Base-by-base conservation (phyloP, 2,797 vertebrate species). In the Enteromius paludinosus region DNA sequence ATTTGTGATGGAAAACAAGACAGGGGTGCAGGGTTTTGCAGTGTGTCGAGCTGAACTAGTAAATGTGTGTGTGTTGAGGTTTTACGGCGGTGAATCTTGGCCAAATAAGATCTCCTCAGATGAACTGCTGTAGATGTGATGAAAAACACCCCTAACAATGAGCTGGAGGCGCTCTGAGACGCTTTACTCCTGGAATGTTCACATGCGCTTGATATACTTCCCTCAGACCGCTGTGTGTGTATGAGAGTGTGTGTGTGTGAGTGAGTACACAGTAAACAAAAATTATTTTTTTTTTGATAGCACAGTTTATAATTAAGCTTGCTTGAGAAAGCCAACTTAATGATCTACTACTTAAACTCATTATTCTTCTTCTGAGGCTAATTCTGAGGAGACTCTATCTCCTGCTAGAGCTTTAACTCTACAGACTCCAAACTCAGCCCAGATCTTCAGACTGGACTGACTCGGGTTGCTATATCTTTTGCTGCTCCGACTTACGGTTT, bases 61-160 rank as follows among this genome's bases (percentile, higher is more conserved):
- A 28, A 28, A 25, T 41, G 20, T 69, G 10, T 10, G 10, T 10
- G 10, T 12, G 66, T 28, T 4, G 3, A 18, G 23, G 15, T 28
- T 70, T 17, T 45, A 25, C 41, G 0, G 23, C 0, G 23, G 41
- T 47, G 68, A 70, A 70, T 70, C n/a, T 0, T 9, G 1, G 10
- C 64, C 64, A 66, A 41, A 41, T 14, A 23, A 41, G 10, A 14
- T 70, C 68, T 28, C 68, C 68, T 70, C 68, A 47, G 15, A 47
- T 28, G 68, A 71, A 30, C 68, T 10, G 23, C 68, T 47, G 15
- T 1, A 47, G 23, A 20, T 11, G 43, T 49, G 25, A 71, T 61
- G 43, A 70, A 47, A 47, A 28, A 70, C 43, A 70, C 66, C 38
- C 66, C 23, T 4, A 43, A 69, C 66, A 43, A 43, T 69, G n/a